A percentile compares a stretch with the other conserved stretches of the same genome.
Evolutionary conservation across 1,140 invertebrate species (phyloP).

Genomic region (Drosophila burlai): DNA sequence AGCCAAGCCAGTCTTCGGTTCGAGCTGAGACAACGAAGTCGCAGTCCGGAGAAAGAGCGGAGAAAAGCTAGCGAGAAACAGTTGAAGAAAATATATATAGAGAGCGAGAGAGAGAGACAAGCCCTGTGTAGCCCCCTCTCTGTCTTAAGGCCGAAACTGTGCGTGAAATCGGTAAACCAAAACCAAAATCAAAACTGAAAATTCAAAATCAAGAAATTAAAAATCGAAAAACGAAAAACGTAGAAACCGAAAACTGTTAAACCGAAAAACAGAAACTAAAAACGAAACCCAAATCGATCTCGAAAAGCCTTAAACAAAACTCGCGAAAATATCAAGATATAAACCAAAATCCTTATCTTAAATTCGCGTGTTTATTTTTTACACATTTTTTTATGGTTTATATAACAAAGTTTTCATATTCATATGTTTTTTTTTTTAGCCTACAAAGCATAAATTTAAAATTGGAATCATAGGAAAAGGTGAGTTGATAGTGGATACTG

Average conservation of each 20-base stretch:
- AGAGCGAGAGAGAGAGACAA: conserved; percentile 9
- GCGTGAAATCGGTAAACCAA: conserved; percentile 74
- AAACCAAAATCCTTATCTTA: conserved; percentile 4
- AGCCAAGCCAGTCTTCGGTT: conserved; percentile 65
- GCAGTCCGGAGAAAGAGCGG: conserved; percentile 21
- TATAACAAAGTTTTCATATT: conserved; percentile 27
- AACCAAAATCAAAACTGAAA: conserved; percentile 38
- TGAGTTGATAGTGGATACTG: conserved; percentile 17
- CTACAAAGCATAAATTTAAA: conserved; percentile 37
- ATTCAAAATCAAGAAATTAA: not conserved
- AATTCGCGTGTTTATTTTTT: conserved; percentile 34
- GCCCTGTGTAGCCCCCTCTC: conserved; percentile 4
- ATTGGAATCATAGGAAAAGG: conserved; percentile 32
- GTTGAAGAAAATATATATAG: not conserved
- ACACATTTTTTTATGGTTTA: conserved; percentile 24
- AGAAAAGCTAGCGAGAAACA: not conserved
- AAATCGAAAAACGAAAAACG: not conserved
- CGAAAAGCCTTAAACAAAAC: no score
- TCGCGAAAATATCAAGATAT: not conserved
- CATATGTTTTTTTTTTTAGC: conserved; percentile 14
- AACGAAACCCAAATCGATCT: conserved; percentile 45
- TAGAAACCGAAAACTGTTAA: conserved; percentile 18
- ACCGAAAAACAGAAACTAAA: conserved; percentile 14
- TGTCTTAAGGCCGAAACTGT: conserved; percentile 56
- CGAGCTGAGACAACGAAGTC: conserved; percentile 62